Base-by-base conservation (phyloP, 2,797 vertebrate species). In the Loris lydekkerianus region DNA sequence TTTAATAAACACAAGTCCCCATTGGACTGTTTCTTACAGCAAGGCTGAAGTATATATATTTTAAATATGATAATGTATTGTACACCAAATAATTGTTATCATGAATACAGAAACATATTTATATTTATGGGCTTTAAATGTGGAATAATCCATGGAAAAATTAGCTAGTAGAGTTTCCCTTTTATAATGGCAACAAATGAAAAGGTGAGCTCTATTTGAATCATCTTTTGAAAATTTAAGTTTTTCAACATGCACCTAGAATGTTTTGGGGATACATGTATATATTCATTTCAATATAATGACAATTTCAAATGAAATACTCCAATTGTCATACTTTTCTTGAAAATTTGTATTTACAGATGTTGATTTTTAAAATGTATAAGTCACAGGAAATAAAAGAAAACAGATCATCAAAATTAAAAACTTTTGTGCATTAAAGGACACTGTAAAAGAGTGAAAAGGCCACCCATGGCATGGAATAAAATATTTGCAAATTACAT, bases 341-440 rank as follows among this genome's bases (percentile, higher is more conserved):
- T 92, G 40, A 91, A 97, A 93, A 80, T 60, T 60, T 15, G 85
- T 56, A 21, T 43, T 83, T 90, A 85, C 0, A 87, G 27, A 67
- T 76, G 94, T 90, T 84, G 3, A 91, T 43, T 95, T 94, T 84
- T 83, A 69, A 91, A 96, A 84, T 53, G 46, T 89, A 77, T 8
- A 76, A 84, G 40, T 91, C 46, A 91, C 10, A 94, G 60, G 67
- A 17, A 85, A 93, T 14, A 82, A 81, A 93, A 89, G 70, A 83
- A 93, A 84, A 37, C 10, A 88, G 46, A 53, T 73, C 37, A 92
- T 88, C 34, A 60, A 93, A 96, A 81, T 76, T 60, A 75, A 86
- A 70, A 72, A 60, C 53, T 85, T 90, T 94, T 84, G 14, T 63
- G 14, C 14, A 58, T 40, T 31, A 91, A 85, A 96, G 37, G 31